Evolutionary conservation across 2,888 invertebrate species (phyloP), one percentile per base, ranked within the genome.

Genomic region (Alcis repandata): DNA sequence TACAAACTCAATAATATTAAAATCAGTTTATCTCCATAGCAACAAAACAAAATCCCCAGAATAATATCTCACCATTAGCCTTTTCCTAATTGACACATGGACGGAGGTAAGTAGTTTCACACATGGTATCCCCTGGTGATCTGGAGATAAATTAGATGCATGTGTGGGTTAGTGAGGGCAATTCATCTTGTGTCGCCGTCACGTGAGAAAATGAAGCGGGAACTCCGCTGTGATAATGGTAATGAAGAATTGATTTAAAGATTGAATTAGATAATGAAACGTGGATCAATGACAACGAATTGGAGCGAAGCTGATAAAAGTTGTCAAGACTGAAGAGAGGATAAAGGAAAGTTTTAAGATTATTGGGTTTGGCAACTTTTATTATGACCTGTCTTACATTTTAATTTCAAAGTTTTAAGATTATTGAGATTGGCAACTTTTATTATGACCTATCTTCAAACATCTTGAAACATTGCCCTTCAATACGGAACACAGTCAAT

Each of bases 161-260:
- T 85, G 87, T 91, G 83, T 62, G 45, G 9, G 27, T 27, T 22
- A 36, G 52, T 43, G 41, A 15, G 27, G 38, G 73, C 69, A 76
- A 77, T 76, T 74, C 71, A 63, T 71, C 71, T 77, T 70, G 69
- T 68, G 71, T 72, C 74, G 78, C 67, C 70, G 71, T 84, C 79
- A 84, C 87, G 87, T 91, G 91, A 87, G 91, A 90, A 89, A 85
- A 86, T 84, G 83, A 80, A 81, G 74, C 67, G 38, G 59, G 53
- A 53, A 56, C 45, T 71, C 57, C 71, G 79, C 77, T 72, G 80
- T 81, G 84, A 83, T 82, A 77, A 73, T 72, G 70, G 68, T 78
- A 82, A 82, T 82, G 78, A 78, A 72, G 19, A 20, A 43, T 43
- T 20, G 43, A 43, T 19, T 43, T 43, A 11, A 43, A 19, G 11